Evolutionary conservation across 2,888 invertebrate species (phyloP), one percentile per base, ranked within the genome.

Genomic region (Temnothorax ravouxi): DNA sequence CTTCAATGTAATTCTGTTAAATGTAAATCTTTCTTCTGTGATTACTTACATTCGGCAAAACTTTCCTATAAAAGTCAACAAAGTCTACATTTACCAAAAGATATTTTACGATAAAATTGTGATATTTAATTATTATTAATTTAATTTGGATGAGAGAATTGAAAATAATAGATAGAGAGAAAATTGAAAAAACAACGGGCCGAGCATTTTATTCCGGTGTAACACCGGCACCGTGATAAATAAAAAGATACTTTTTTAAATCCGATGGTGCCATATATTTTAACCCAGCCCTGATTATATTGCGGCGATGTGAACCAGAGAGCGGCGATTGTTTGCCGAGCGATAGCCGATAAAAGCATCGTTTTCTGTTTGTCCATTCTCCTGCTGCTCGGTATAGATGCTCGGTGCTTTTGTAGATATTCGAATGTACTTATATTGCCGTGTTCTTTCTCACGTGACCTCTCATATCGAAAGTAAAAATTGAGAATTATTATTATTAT

Each of bases 341-440:
- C 90, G 92, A 91, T n/a, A n/a, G n/a, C n/a, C n/a, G n/a, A n/a
- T 94, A 93, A 94, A 94, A 93, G 93, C 93, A 88, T 86, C 86
- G 84, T 87, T 88, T 87, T 92, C 91, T 93, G 91, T 94, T 93
- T 93, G 92, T 91, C 87, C 90, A 87, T 88, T 91, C 91, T 91
- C 91, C 91, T 75, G 91, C 67, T 64, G 77, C 38, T 77, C 67
- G 41, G 25, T 66, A 29, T 29, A 29, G 29, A 29, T 64, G 77
- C 34, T 77, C 67, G 41, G 34, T 66, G 25, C 62, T 79, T 71
- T 64, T 59, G 21, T 56, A 44, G 11, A 59, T 59, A 34, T 21
- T 44, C 64, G 64, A 25, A 66, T 21, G 9, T 25, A 25, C 25
- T 25, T 25, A 29, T 29, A 29, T 29, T 29, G 29, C 29, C 25